Conservation (phyloP, 1,140 invertebrate genomes). For the Gerris buenoi region DNA sequence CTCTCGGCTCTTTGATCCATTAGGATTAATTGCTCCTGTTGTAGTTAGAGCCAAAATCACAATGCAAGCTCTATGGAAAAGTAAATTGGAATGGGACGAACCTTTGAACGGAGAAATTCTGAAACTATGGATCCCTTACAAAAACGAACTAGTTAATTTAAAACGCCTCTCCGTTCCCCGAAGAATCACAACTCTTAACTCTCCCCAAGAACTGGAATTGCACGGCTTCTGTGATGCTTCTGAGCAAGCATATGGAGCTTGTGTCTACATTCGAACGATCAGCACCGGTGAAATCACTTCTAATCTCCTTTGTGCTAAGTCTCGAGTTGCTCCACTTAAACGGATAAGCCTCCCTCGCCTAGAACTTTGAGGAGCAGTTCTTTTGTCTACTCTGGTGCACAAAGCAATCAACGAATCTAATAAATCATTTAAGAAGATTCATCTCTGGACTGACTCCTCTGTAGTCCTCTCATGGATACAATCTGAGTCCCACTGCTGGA, state of each 20-base stretch:
- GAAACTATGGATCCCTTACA: neutral
- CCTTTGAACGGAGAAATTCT: constrained; percentile 12
- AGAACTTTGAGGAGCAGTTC: neutral
- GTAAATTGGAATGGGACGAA: constrained; percentile 25
- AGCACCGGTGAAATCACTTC: neutral
- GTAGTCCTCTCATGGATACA: neutral
- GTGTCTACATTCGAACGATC: neutral
- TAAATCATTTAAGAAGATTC: neutral
- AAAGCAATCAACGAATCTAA: neutral
- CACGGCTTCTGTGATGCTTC: constrained; percentile 2
- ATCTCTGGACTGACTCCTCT: neutral
- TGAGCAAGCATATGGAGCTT: neutral
- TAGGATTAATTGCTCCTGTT: constrained; percentile 24
- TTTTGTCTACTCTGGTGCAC: neutral
- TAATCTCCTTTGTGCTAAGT: neutral
- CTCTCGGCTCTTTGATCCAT: too few relatives aligned
- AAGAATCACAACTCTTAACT: neutral
- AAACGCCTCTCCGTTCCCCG: neutral
- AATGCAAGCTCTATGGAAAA: constrained; percentile 23
- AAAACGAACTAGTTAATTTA: neutral
- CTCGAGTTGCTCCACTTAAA: neutral
- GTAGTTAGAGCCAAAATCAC: constrained; percentile 21
- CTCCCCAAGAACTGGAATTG: neutral
- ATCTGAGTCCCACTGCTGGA: neutral
- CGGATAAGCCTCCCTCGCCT: neutral